Percentiles rank a stretch among this genome's conserved stretches.
Conservation (phyloP, 2,888 invertebrate genomes). For the Icerya purchasi region DNA sequence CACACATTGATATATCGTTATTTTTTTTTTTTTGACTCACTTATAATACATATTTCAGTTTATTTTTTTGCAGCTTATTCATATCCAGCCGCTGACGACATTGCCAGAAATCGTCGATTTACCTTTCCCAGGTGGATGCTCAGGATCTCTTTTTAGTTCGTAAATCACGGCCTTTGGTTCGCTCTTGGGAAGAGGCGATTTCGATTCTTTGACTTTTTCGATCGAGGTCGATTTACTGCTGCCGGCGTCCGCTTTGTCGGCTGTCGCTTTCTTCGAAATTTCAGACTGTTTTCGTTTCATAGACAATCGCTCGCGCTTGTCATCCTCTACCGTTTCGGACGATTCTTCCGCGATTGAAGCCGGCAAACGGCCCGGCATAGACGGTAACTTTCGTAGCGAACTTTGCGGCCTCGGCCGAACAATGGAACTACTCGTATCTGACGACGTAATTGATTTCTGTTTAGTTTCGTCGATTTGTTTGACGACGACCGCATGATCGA, state of each 20-base stretch:
- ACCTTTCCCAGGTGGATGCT: background rate
- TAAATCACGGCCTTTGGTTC: background rate
- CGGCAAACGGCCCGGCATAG: background rate
- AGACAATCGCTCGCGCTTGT: no score
- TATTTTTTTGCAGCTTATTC: no score
- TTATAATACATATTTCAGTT: no score
- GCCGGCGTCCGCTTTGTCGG: background rate
- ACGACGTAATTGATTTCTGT: no score
- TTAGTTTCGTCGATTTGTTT: background rate
- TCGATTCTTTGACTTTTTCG: background rate
- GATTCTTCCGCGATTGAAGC: background rate
- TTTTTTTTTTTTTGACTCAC: no score
- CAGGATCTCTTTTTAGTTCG: background rate
- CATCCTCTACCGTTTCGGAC: background rate
- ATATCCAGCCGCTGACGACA: background rate
- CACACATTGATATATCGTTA: no score
- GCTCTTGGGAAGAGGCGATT: background rate
- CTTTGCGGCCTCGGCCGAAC: background rate
- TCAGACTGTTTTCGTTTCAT: no score
- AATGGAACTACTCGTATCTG: background rate
- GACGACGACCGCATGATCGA: background rate
- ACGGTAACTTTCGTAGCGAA: background rate
- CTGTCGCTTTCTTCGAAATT: background rate
- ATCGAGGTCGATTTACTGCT: background rate
- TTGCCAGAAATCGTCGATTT: background rate